A percentile compares a stretch with the other conserved stretches of the same genome.
Conservation (phyloP, 2,113 vertebrate genomes). For the Prietella phreatophila region DNA sequence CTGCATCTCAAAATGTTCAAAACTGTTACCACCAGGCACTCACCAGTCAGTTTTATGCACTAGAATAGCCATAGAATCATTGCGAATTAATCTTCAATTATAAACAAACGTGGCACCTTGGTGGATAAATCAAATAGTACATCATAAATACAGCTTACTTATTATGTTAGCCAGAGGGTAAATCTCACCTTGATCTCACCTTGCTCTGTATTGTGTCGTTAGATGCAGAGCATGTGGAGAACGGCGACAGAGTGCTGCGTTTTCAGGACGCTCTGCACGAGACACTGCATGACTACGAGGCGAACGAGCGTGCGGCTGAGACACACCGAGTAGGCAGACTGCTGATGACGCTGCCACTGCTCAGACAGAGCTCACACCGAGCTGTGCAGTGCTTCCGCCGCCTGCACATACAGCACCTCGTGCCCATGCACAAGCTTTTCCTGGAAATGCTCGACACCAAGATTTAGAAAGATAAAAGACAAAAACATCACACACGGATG, state of each 20-base stretch:
- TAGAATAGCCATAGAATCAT: background rate
- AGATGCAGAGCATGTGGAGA: conserved; percentile 67
- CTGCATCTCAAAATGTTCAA: too few relatives aligned
- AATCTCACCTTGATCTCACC: background rate
- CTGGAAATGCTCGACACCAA: conserved; percentile 77
- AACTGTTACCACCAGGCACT: too few relatives aligned
- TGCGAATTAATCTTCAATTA: background rate
- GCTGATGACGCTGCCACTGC: conserved; percentile 74
- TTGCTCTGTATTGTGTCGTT: background rate
- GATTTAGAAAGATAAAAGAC: conserved; percentile 38
- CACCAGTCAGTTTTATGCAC: too few relatives aligned
- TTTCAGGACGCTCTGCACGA: conserved; percentile 72
- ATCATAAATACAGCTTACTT: background rate
- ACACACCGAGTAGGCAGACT: conserved; percentile 65
- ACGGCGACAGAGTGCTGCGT: conserved; percentile 60
- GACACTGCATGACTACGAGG: conserved; percentile 68
- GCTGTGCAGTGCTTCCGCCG: conserved; percentile 58
- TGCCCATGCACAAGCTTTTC: conserved; percentile 74
- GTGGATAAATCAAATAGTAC: background rate
- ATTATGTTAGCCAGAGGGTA: background rate
- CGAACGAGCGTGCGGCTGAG: conserved; percentile 29
- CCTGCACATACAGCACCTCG: conserved; percentile 57
- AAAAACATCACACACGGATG: too few relatives aligned
- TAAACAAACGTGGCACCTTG: background rate
- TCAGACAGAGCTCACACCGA: conserved; percentile 66